These are phyloP conservation scores for Chorisops tibialis DNA, from an alignment of 2,888 invertebrate species.

Conservation along the genomic window DNA sequence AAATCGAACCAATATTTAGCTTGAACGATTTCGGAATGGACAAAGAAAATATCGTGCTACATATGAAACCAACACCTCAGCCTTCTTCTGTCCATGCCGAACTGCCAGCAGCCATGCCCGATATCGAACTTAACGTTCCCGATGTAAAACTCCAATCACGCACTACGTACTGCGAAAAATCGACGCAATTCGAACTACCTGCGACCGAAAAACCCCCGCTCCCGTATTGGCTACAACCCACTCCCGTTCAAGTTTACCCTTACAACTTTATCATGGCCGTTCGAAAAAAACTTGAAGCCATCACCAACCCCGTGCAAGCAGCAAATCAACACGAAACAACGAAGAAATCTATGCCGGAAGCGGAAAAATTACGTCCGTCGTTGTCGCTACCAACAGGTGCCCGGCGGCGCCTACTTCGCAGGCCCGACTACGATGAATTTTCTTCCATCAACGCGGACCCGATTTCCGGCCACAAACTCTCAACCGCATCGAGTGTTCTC, in stretches of 20 bases:
- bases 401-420: not conserved
- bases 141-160: conserved; percentile 25
- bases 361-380: not conserved
- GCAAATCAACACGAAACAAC: not conserved
- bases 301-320: conserved; percentile 37
- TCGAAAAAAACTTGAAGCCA: conserved; percentile 55
- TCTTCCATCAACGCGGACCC: not conserved
- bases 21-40: not conserved
- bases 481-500: conserved; percentile 4
- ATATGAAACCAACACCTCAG: not conserved
- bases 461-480: not conserved
- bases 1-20: not conserved
- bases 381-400: not conserved
- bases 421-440: conserved; percentile 1
- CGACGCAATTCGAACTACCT: conserved; percentile 30
- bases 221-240: conserved; percentile 49
- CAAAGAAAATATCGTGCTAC: conserved; percentile 3
- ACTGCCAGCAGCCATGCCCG: not conserved
- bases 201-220: conserved; percentile 33
- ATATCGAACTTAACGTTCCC: conserved; percentile 33
- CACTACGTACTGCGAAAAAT: conserved; percentile 30
- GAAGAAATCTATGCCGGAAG: not conserved
- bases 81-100: not conserved
- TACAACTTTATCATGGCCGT: conserved; percentile 62
- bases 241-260: conserved; percentile 54